Evolutionary conservation across 2,797 vertebrate genomes (phyloP).

Genomic region (Sternarchorhynchus goeldii): DNA sequence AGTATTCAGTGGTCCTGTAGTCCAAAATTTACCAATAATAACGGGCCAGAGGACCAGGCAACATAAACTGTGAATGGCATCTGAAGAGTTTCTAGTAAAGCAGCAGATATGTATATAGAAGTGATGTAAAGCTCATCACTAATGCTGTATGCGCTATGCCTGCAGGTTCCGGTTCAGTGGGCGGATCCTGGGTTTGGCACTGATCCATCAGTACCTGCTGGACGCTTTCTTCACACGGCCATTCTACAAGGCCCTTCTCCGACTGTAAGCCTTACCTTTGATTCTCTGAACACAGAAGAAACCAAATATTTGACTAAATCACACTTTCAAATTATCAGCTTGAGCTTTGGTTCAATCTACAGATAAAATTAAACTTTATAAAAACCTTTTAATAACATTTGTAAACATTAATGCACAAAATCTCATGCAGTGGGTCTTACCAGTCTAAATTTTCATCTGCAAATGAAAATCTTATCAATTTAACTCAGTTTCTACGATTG

Average conservation of each 20-base stretch:
- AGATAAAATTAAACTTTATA: not conserved
- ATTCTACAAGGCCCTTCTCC: conserved; percentile 95
- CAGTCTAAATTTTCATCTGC: too few relatives aligned
- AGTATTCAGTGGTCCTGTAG: too few relatives aligned
- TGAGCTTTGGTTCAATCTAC: not conserved
- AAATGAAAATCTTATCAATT: too few relatives aligned
- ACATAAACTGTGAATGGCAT: too few relatives aligned
- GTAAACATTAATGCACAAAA: too few relatives aligned
- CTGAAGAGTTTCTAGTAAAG: not conserved
- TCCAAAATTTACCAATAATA: too few relatives aligned
- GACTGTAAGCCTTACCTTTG: conserved; percentile 81
- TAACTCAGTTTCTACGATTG: too few relatives aligned
- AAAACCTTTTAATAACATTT: too few relatives aligned
- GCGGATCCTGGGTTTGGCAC: conserved; percentile 92
- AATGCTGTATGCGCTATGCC: not conserved
- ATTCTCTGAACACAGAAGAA: not conserved
- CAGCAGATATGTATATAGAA: not conserved
- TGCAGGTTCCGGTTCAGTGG: conserved; percentile 96
- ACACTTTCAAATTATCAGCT: not conserved
- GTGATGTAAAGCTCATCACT: not conserved
- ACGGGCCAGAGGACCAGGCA: too few relatives aligned
- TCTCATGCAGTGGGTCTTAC: too few relatives aligned
- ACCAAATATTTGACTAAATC: not conserved
- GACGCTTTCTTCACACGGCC: conserved; percentile 87
- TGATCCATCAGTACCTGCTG: conserved; percentile 96